phyloP scores from a whole-genome alignment of 2,888 invertebrate species.

The Drosophila pegasa region DNA sequence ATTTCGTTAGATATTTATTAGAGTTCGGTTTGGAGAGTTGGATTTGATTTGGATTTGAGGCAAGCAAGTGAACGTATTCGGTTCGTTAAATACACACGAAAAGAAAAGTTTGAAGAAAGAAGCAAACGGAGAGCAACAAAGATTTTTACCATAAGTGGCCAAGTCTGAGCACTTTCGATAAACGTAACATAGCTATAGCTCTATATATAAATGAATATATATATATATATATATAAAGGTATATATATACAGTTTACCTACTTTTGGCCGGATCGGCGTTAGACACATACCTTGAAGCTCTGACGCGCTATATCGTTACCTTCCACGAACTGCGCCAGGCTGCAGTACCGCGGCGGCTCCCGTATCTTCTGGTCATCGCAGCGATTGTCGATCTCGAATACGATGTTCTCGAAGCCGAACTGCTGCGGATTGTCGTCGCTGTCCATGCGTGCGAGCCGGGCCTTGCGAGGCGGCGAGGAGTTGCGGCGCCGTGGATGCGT shows the following conservation, averaged over 20 bases:
- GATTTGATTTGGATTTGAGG: conserved; percentile 35
- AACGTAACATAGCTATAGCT: conserved; percentile 66
- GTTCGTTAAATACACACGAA: conserved; percentile 57
- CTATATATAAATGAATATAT: conserved; percentile 36
- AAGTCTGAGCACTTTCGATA: conserved; percentile 61
- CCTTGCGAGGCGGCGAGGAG: conserved; percentile 83
- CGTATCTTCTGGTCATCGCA: conserved; percentile 85
- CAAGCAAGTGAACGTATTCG: conserved; percentile 56
- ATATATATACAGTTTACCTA: conserved; percentile 43
- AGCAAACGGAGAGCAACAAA: conserved; percentile 80
- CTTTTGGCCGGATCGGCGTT: conserved; percentile 14
- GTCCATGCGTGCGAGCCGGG: conserved; percentile 86
- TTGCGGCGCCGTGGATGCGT: conserved; percentile 85
- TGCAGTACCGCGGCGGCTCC: conserved; percentile 90
- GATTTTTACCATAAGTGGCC: conserved; percentile 78
- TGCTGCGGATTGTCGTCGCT: conserved; percentile 85
- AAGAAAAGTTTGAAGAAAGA: conserved; percentile 71
- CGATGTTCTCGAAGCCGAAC: conserved; percentile 90
- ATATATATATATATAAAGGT: conserved; percentile 20
- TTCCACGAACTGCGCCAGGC: conserved; percentile 92
- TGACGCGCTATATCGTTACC: conserved; percentile 92
- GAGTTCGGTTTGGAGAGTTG: conserved; percentile 10
- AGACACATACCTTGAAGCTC: conserved; percentile 87
- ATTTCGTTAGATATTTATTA: conserved; percentile 23
- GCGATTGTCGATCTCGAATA: conserved; percentile 87